A percentile compares a stretch with the other conserved stretches of the same genome.
Evolutionary conservation across 2,888 invertebrate genomes (phyloP).

Genomic region (Ypsolopha sequella): DNA sequence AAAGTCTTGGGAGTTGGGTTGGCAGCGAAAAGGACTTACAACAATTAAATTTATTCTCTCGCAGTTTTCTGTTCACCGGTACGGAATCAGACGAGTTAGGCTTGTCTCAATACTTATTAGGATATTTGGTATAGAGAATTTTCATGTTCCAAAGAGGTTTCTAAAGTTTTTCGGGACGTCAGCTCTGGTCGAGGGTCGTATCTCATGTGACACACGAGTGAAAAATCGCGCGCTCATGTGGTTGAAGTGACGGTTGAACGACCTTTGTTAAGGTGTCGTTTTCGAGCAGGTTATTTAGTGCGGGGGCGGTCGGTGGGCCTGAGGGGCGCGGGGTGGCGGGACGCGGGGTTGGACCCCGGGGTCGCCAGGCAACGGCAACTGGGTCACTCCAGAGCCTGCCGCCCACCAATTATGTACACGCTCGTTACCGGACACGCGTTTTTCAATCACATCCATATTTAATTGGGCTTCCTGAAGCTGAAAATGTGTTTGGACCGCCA

Average conservation of each 20-base stretch:
- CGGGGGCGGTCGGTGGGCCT: constrained; percentile 17
- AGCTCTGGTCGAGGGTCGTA: neutral
- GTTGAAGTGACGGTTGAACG: constrained; percentile 62
- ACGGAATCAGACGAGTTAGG: constrained; percentile 8
- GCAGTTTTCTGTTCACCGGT: constrained; percentile 47
- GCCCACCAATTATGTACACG: constrained; percentile 70
- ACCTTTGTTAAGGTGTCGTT: constrained; percentile 68
- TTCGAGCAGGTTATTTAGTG: constrained; percentile 69
- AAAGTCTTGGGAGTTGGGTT: constrained; percentile 26
- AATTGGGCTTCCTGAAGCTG: constrained; percentile 67
- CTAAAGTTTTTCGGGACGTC: neutral
- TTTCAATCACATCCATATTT: constrained; percentile 72
- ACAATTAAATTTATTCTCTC: constrained; percentile 68
- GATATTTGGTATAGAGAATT: neutral
- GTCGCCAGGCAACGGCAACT: constrained; percentile 67
- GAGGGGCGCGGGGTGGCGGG: constrained; percentile 20
- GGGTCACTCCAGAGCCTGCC: constrained; percentile 63
- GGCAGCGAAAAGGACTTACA: constrained; percentile 61
- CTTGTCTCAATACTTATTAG: neutral
- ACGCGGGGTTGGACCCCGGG: constrained; percentile 33
- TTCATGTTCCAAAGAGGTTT: too few species aligned
- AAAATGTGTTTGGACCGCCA: constrained; percentile 61
- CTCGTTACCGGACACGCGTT: constrained; percentile 72
- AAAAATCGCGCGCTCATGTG: constrained; percentile 39
- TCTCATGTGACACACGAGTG: constrained; percentile 13